phyloP scores from a whole-genome alignment of 2,888 invertebrate species.

The Graphium colonna region DNA sequence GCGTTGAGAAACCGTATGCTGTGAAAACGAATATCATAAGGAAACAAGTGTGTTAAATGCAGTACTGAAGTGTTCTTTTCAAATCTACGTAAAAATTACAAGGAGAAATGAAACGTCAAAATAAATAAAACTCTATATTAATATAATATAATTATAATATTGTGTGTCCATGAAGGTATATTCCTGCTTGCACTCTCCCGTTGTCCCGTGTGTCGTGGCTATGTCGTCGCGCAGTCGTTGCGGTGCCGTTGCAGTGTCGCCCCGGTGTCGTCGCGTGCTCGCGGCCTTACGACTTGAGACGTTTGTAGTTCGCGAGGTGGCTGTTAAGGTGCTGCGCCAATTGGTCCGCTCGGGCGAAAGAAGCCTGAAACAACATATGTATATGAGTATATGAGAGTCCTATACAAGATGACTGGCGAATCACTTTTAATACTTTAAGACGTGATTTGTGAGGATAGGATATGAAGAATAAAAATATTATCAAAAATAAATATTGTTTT shows the following conservation, averaged over 20 bases:
- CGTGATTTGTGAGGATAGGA: too few relatives aligned
- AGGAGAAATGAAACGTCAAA: conserved; percentile 39
- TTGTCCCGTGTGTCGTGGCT: conserved; percentile 22
- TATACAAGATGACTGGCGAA: too few relatives aligned
- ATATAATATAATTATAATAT: conserved; percentile 61
- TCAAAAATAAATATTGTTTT: too few relatives aligned
- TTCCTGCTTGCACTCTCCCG: conserved; percentile 47
- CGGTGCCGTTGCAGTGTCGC: conserved; percentile 10
- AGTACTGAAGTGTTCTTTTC: too few relatives aligned
- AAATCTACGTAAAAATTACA: too few relatives aligned
- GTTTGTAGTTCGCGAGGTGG: conserved; percentile 73
- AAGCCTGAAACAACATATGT: conserved; percentile 46
- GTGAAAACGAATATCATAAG: too few relatives aligned
- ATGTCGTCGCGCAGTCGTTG: background rate
- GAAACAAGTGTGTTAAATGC: too few relatives aligned
- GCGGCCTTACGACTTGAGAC: conserved; percentile 56
- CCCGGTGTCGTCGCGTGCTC: conserved; percentile 1
- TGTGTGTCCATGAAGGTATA: conserved; percentile 41
- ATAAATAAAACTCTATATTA: conserved; percentile 67
- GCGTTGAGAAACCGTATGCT: too few relatives aligned
- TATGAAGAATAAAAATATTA: too few relatives aligned
- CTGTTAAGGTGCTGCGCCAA: conserved; percentile 74
- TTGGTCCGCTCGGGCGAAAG: conserved; percentile 69
- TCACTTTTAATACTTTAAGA: too few relatives aligned
- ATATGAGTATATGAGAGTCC: too few relatives aligned